Percentiles rank a stretch among this genome's conserved stretches.
Evolutionary conservation across 2,113 vertebrate genomes (phyloP).

Genomic region (Ochotona curzoniae): DNA sequence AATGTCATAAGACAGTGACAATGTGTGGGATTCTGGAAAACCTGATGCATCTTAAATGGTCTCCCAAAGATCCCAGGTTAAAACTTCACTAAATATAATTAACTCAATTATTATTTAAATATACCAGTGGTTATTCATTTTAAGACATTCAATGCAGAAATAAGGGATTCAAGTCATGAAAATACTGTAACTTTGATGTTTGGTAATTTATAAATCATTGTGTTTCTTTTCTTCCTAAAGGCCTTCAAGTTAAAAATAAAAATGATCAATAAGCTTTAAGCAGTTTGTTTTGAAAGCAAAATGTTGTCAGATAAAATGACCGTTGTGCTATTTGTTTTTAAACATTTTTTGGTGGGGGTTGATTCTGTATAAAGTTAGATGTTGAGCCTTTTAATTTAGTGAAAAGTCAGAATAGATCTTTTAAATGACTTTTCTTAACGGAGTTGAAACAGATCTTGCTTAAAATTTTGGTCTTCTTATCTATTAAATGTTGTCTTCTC

Average conservation of each 20-base stretch:
- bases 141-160: conserved; percentile 1
- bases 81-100: background rate
- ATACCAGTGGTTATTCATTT: background rate
- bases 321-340: conserved; percentile 4
- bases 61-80: background rate
- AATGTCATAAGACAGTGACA: background rate
- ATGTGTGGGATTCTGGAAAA: conserved; percentile 7
- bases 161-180: background rate
- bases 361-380: background rate
- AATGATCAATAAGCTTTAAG: conserved; percentile 23
- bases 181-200: background rate
- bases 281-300: background rate
- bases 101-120: background rate
- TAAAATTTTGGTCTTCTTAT: background rate
- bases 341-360: background rate
- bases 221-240: conserved; percentile 23
- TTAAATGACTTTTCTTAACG: conserved; percentile 35
- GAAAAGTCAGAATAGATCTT: background rate
- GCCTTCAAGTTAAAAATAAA: background rate
- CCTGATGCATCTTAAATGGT: background rate
- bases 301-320: background rate
- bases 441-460: background rate
- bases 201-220: background rate
- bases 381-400: background rate
- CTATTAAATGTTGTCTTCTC: background rate